Base-by-base conservation (phyloP, 2,797 vertebrate species). In the Cercopithecus petaurista region DNA sequence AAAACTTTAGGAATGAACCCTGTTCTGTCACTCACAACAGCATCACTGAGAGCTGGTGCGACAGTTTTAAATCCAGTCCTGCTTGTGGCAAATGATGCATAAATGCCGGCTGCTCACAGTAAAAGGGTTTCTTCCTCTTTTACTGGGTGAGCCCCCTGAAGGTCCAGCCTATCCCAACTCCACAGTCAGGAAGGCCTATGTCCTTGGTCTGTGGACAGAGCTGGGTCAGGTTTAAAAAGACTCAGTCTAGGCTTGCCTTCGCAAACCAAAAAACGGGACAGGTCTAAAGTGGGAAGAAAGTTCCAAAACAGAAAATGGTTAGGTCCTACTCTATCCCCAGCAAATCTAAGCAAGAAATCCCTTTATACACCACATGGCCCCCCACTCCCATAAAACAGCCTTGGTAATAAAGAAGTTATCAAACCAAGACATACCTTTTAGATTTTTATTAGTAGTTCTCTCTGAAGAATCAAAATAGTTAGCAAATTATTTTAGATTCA, bases 391-490 rank as follows among this genome's bases (percentile, higher is more conserved):
- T 70, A 46, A 72, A 81, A 93, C 12, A 48, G 28, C 39, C 24
- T 88, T 94, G 39, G 33, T 87, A 88, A 76, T 91, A 91, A 97
- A 93, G n/a, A 96, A 94, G 93, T 92, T 83, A 92, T 24, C 81
- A 97, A 93, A 96, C 43, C 43, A 89, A 17, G 36, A 95, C 17
- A 22, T 59, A 80, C n/a, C 95, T 97, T 98, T 98, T 96, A 98
- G 82, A 94, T 95, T 98, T 99, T 99, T 99, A 99, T 99, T 99
- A 99, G 98, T 98, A 97, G 96, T 97, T 98, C 90, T 98, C 98
- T 98, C 97, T 98, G 98, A 98, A 99, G 98, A 99, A 98, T 98
- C 98, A 99, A 99, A 99, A 98, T 98, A 98, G 98, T 99, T 98
- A 99, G 98, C 98, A 99, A 99, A 98, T 98, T 98, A 98, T 96